phyloP scores from a whole-genome alignment of 2,888 invertebrate species.

The Gastrophysa polygoni region DNA sequence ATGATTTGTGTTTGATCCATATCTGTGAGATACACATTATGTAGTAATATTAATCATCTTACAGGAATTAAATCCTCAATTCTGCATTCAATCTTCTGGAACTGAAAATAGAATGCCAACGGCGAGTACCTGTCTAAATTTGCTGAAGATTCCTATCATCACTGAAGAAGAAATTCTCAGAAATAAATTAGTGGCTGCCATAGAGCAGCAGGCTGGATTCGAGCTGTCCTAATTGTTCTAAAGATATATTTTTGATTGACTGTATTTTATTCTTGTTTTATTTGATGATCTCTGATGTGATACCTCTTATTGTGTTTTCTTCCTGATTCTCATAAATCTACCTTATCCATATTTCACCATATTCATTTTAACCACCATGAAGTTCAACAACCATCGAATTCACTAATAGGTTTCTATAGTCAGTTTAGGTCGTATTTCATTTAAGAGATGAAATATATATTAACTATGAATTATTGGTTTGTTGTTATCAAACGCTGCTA shows the following conservation, averaged over 20 bases:
- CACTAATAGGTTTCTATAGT: no score
- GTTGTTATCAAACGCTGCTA: no score
- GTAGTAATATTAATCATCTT: slow-evolving; percentile 32
- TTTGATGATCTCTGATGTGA: slow-evolving; percentile 13
- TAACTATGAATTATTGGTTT: no score
- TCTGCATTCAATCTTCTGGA: slow-evolving; percentile 94
- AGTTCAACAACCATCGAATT: no score
- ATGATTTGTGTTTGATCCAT: no score
- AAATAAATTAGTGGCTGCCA: slow-evolving; percentile 88
- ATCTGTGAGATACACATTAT: no score
- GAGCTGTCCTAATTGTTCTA: slow-evolving; percentile 77
- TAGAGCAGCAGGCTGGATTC: slow-evolving; percentile 95
- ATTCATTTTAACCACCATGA: no score
- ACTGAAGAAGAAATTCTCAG: slow-evolving; percentile 75
- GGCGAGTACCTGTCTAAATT: slow-evolving; percentile 97
- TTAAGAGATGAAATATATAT: no score
- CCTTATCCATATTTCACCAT: not conserved
- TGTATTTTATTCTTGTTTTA: slow-evolving; percentile 17
- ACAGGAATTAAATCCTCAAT: slow-evolving; percentile 92
- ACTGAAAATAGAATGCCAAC: slow-evolving; percentile 91
- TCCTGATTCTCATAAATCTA: not conserved
- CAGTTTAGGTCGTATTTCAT: no score
- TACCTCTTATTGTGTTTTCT: no score
- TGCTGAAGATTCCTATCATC: slow-evolving; percentile 94
- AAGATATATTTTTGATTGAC: slow-evolving; percentile 5